Conservation (phyloP, 2,797 vertebrate species). For the Graptemys geographica region DNA sequence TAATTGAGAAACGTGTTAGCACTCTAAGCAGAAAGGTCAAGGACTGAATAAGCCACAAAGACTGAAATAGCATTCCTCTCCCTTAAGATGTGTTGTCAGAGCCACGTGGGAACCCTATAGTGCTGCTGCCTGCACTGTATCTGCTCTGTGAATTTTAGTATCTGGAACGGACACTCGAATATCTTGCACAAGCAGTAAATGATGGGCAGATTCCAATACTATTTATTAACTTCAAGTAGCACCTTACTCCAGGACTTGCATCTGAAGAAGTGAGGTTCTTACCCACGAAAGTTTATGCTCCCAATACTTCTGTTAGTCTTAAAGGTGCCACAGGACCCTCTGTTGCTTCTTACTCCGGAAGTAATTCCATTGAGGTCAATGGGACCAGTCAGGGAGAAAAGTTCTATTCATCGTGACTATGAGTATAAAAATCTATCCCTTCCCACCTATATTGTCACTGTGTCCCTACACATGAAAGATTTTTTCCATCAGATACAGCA, state of each 20-base stretch:
- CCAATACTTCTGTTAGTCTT: too few species aligned
- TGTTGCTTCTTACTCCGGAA: too few species aligned
- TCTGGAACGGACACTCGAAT: background rate
- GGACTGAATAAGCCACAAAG: background rate
- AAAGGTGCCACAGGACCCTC: too few species aligned
- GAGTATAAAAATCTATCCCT: background rate
- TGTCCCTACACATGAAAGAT: background rate
- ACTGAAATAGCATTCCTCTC: accelerated
- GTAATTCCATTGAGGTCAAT: background rate
- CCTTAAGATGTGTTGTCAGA: background rate
- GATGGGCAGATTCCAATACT: background rate
- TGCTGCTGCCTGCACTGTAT: background rate
- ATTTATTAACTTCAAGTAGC: background rate
- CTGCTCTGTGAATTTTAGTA: background rate
- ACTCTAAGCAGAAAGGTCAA: background rate
- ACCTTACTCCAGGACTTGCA: background rate
- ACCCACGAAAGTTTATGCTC: too few species aligned
- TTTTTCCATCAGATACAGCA: background rate
- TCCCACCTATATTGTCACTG: background rate
- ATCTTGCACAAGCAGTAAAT: background rate
- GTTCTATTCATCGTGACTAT: background rate
- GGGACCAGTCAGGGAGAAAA: background rate
- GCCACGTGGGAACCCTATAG: accelerated
- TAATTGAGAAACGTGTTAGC: background rate
- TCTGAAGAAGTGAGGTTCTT: too few species aligned